Evolutionary conservation across 2,797 vertebrate species (phyloP), one percentile per base, ranked within the genome.

Genomic region (Danionella dracula): DNA sequence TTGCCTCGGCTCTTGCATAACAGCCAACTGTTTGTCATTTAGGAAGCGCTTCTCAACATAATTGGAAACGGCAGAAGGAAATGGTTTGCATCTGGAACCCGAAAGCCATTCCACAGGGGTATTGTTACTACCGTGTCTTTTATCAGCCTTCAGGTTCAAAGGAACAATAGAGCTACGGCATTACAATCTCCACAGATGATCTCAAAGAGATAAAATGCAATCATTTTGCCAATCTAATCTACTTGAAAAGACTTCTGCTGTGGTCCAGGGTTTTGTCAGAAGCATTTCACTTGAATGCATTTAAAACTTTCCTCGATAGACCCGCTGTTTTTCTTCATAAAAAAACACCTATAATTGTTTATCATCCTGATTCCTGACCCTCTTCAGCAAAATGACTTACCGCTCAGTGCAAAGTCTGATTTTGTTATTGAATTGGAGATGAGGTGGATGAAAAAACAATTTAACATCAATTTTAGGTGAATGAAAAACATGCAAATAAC

Each of bases 401-500:
- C 0, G 27, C n/a, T 10, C 15, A 50, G 8, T 37, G 34, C 44
- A 68, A 66, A 45, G 73, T 66, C 62, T 23, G 45, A 69, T 69
- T 66, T 56, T 61, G 55, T 68, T 44, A 72, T 65, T 44, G 55
- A 72, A 61, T 56, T 68, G 60, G 34, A 69, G 55, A 72, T 55
- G 60, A 66, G 55, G 51, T 66, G 65, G 34, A 72, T 56, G 65
- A 56, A 53, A 75, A 56, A 69, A 75, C 61, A 40, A 72, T 75
- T 75, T 72, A 72, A 66, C 66, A 69, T 72, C 51, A 54, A 75
- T 72, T 75, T 72, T 32, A 49, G 44, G 56, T 66, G 66, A 65
- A 69, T 53, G 56, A 48, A 68, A 72, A 69, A 65, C 60, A 69
- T 75, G 73, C 66, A 75, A 75, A 75, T 75, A 53, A 65, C 66